Evolutionary conservation across 2,113 vertebrate species (phyloP), one percentile per base, ranked within the genome.

Genomic region (Phrynocephalus versicolor): DNA sequence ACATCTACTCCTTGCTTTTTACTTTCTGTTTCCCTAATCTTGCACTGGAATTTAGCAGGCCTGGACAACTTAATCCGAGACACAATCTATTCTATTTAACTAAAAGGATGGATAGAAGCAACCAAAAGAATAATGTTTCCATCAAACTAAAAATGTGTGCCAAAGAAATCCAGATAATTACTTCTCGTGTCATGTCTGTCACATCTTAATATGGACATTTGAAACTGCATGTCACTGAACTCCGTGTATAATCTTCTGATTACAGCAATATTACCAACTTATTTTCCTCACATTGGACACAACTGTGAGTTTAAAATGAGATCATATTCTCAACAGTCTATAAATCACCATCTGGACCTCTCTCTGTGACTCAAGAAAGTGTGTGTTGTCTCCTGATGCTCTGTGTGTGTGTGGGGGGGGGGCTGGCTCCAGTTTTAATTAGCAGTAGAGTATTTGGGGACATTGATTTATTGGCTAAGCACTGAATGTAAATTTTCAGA

Each of bases 391-490:
- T 94, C 10, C 2, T 84, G 55, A 79, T 91, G 77, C 77, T 79
- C n/a, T n/a, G n/a, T n/a, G n/a, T 69, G 23, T 10, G 45, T 5
- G 5, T 51, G 27, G 62, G 80, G 23, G 18, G 55, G 25, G 6
- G 12, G 78, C 89, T 85, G 72, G 55, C 79, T 95, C 39, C 83
- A 91, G 57, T 91, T 95, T 94, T 93, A 94, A 90, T 90, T 80
- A 89, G 25, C 85, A 41, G 33, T 75, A 90, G 85, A 84, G 92
- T 25, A 90, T 39, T 85, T 76, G 76, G 93, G 39, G 85, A 92
- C 82, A 73, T 27, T 84, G 85, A 90, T 92, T 92, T 94, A 89
- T 90, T 91, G 87, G 73, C 82, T 92, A 80, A 84, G 92, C 93
- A 81, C 90, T 75, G 88, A 35, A 18, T 45, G 45, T 88, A 78